These are phyloP conservation scores for Ephestia elutella DNA, from an alignment of 1,140 invertebrate genomes.

Conservation along the genomic window DNA sequence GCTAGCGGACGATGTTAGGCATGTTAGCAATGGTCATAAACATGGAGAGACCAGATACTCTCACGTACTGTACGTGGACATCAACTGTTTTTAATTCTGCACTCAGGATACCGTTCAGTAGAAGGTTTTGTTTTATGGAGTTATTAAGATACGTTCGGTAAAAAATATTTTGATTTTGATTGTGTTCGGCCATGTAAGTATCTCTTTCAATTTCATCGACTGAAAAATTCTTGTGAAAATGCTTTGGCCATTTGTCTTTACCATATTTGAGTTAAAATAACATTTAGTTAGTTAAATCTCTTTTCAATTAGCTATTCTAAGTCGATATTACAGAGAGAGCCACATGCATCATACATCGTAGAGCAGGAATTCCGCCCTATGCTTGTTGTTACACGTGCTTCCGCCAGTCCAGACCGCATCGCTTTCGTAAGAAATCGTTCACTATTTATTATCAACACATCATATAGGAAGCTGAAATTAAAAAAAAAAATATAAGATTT, in stretches of 20 bases:
- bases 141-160: too few relatives aligned
- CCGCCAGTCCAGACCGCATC: conserved; percentile 4
- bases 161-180: too few relatives aligned
- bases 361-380: conserved; percentile 20
- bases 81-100: conserved; percentile 5
- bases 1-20: conserved; percentile 14
- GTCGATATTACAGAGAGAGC: background rate
- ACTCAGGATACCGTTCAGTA: too few relatives aligned
- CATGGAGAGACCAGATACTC: conserved; percentile 24
- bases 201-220: too few relatives aligned
- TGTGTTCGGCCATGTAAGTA: too few relatives aligned
- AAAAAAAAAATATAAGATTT: too few relatives aligned
- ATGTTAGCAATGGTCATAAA: conserved; percentile 18
- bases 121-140: too few relatives aligned
- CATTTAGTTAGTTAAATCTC: too few relatives aligned
- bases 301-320: too few relatives aligned
- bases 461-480: background rate
- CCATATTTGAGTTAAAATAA: too few relatives aligned
- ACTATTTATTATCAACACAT: background rate
- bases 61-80: conserved; percentile 20
- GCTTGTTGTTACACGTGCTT: conserved; percentile 24
- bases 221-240: too few relatives aligned
- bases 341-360: conserved; percentile 12
- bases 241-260: too few relatives aligned
- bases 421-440: background rate